These are phyloP conservation scores for Fulmarus glacialis DNA, from an alignment of 2,113 vertebrate genomes.

Conservation along the genomic window DNA sequence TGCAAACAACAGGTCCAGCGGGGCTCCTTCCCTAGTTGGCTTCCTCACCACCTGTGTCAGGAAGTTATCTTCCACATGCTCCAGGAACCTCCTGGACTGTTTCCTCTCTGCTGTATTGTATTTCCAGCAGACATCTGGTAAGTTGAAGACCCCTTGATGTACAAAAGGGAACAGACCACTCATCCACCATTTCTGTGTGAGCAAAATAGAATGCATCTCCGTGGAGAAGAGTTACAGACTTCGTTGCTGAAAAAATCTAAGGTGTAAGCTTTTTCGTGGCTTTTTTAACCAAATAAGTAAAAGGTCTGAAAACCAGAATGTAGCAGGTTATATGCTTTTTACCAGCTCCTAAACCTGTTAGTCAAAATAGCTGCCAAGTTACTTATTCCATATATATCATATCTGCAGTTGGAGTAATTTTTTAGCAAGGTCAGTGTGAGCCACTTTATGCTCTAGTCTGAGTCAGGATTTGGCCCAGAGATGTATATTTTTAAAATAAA, in stretches of 20 bases:
- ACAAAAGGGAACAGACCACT: not conserved
- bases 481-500: not conserved
- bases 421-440: not conserved
- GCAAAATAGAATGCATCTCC: not conserved
- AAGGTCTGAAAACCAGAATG: not conserved
- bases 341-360: not conserved
- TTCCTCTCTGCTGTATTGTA: not conserved
- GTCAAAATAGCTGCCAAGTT: not conserved
- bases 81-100: not conserved
- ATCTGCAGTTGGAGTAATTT: not conserved
- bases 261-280: not conserved
- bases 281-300: not conserved
- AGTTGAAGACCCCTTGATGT: not conserved
- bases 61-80: not conserved
- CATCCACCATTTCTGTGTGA: not conserved
- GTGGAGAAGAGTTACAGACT: not conserved
- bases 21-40: not conserved
- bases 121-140: not conserved
- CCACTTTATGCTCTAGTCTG: not conserved
- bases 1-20: no score
- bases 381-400: not conserved
- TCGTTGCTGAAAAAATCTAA: not conserved
- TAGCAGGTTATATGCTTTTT: not conserved
- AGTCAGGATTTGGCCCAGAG: not conserved
- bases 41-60: not conserved